Evolutionary conservation across 1,140 invertebrate species (phyloP), one percentile per base, ranked within the genome.

Genomic region (Hylaeus anthracinus): DNA sequence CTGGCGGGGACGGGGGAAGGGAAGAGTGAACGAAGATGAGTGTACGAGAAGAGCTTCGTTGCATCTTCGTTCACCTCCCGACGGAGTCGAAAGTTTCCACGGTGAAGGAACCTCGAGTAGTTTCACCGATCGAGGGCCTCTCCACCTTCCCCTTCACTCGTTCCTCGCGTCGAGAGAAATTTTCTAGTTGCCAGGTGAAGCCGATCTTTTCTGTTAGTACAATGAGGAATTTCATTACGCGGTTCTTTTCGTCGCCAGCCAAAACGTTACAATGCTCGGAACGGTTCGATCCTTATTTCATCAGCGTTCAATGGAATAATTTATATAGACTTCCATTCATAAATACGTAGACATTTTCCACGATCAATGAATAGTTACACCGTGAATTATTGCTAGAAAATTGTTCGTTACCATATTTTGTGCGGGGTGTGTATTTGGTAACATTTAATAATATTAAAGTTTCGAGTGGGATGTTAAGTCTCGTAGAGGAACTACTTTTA

Each of bases 121-220:
- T 88, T 88, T 87, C 85, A 81, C 76, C 86, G 83, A 88, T 88
- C 83, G 85, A 88, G 86, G 80, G 85, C 69, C 82, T 84, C 81
- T 87, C 70, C 79, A 87, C 85, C 83, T 78, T 73, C 79, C 67
- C 76, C 79, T 82, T 79, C 63, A 73, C 69, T 77, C 55, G 60
- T 73, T 86, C 60, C 64, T 71, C 67, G 77, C 70, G 67, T 63
- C 72, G 77, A 70, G 69, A 79, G 81, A 86, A 83, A 86, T 81
- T 80, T 77, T 86, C 81, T 81, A 63, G 72, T 45, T 79, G 77
- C 77, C 66, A 72, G 78, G 82, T 84, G 86, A 81, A 84, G 67
- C 86, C 61, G 81, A 81, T 63, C 73, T 77, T 81, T 64, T 75
- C 77, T 80, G 74, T 77, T 73, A 86, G 74, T 79, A 74, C 78